These are phyloP conservation scores for Troilus luridus DNA, from an alignment of 2,888 invertebrate species.

Conservation along the genomic window DNA sequence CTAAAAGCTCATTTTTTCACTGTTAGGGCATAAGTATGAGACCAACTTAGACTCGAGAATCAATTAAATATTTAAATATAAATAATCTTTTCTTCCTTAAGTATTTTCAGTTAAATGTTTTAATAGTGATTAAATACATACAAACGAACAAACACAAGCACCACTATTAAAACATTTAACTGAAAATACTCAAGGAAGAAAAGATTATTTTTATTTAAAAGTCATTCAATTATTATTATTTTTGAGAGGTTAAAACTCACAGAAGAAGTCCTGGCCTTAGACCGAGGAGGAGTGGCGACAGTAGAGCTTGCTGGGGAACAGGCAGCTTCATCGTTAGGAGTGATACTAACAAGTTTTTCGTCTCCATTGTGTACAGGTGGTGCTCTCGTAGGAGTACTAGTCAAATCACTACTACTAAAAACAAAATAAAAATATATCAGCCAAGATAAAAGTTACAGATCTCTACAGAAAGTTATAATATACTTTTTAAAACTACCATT, in stretches of 20 bases:
- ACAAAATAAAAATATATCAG: neutral
- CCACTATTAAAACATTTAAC: neutral
- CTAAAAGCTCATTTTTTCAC: no score
- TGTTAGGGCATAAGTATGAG: no score
- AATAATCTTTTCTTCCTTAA: neutral
- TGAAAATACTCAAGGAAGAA: neutral
- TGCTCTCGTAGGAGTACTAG: constrained; percentile 3
- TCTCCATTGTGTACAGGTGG: constrained; percentile 15
- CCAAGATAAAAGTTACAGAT: no score
- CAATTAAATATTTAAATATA: neutral
- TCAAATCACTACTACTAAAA: constrained; percentile 48
- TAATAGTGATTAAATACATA: no score
- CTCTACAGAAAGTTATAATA: no score
- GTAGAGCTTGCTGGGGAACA: constrained; percentile 45
- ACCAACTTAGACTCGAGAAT: no score
- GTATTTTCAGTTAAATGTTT: neutral
- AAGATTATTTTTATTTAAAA: neutral
- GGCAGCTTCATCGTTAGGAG: neutral
- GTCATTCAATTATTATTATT: no score
- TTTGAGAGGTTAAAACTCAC: neutral
- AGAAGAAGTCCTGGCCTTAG: constrained; percentile 2
- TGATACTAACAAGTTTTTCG: constrained; percentile 20
- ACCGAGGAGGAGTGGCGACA: constrained; percentile 31
- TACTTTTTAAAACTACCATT: no score
- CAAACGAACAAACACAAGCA: no score